Evolutionary conservation across 1,140 invertebrate genomes (phyloP).

Genomic region (Macrobrachium rosenbergii): DNA sequence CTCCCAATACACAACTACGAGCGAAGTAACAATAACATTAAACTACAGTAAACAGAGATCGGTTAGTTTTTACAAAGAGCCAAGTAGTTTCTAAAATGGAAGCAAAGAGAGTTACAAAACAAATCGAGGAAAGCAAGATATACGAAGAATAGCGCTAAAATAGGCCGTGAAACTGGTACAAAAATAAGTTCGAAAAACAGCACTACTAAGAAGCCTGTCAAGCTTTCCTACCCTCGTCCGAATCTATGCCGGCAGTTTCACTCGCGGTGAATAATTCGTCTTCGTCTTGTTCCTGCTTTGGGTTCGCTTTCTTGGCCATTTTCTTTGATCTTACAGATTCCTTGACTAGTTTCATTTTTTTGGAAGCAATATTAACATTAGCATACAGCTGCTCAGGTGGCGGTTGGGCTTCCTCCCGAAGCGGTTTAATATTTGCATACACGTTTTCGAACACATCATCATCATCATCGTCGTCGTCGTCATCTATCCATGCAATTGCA

Average conservation of each 20-base stretch:
- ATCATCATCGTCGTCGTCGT: constrained; percentile 29
- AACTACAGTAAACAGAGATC: too few relatives aligned
- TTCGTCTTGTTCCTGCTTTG: not conserved
- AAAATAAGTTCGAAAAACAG: not conserved
- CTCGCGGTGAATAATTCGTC: constrained; percentile 28
- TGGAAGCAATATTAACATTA: constrained; percentile 28
- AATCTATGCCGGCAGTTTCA: constrained; percentile 32
- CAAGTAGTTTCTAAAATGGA: not conserved
- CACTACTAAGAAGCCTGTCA: not conserved
- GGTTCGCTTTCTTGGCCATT: not conserved
- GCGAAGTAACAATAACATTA: too few relatives aligned
- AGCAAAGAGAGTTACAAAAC: not conserved
- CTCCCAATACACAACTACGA: too few relatives aligned
- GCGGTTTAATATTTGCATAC: constrained; percentile 36
- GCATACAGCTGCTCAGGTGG: constrained; percentile 26
- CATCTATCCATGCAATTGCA: not conserved
- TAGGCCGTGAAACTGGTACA: not conserved
- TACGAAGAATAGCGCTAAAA: not conserved
- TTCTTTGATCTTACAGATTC: not conserved
- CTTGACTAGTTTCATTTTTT: not conserved
- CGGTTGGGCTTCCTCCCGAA: not conserved
- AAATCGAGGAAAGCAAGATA: not conserved
- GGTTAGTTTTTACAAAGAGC: too few relatives aligned
- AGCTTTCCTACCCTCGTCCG: constrained; percentile 45
- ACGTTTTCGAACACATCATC: constrained; percentile 55